A percentile compares a stretch with the other conserved stretches of the same genome.
Evolutionary conservation across 2,797 vertebrate species (phyloP).

Genomic region (Rhodeus uyekii): DNA sequence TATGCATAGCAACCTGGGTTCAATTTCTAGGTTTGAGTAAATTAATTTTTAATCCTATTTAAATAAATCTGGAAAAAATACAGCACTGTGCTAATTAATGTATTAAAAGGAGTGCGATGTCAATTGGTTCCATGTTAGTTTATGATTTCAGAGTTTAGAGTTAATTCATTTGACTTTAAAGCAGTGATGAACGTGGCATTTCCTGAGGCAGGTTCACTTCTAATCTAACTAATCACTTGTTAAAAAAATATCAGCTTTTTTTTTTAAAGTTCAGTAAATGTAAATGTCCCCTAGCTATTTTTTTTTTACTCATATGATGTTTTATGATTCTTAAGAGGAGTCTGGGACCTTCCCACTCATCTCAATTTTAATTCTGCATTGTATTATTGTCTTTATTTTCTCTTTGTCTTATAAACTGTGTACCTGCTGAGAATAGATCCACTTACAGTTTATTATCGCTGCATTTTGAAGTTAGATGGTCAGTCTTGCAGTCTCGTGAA

Average conservation of each 20-base stretch:
- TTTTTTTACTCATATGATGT: not conserved
- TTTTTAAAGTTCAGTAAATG: not conserved
- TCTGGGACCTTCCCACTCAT: not conserved
- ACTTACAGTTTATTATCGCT: not conserved
- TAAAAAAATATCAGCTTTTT: not conserved
- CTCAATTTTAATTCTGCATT: not conserved
- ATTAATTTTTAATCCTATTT: not conserved
- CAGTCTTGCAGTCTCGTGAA: conserved; percentile 52
- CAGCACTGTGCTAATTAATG: not conserved
- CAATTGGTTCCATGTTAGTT: conserved; percentile 4
- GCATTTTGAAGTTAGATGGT: conserved; percentile 18
- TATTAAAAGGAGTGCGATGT: not conserved
- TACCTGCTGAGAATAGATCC: not conserved
- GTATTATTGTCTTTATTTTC: not conserved
- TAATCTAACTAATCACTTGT: not conserved
- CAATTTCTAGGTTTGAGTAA: not conserved
- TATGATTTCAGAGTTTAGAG: not conserved
- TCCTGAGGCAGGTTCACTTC: not conserved
- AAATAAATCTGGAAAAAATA: not conserved
- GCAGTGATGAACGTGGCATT: not conserved
- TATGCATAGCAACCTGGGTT: not conserved
- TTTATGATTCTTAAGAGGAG: not conserved
- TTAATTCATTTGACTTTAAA: conserved; percentile 4
- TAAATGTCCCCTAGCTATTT: not conserved
- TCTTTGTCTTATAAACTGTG: not conserved